These are phyloP conservation scores for Daphoenositta chrysoptera DNA, from an alignment of 2,113 vertebrate species.

Conservation along the genomic window DNA sequence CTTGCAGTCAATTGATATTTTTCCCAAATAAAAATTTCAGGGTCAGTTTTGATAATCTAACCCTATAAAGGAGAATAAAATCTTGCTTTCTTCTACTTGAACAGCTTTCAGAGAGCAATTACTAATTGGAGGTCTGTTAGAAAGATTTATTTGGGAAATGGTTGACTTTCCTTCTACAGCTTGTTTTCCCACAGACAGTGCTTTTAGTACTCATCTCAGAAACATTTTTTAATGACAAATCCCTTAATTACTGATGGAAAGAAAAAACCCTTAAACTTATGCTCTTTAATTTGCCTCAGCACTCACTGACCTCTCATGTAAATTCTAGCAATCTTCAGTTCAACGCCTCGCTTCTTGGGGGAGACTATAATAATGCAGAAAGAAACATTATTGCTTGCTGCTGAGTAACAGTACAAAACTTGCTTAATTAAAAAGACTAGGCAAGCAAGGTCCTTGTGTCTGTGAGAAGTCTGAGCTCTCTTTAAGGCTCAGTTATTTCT, in stretches of 20 bases:
- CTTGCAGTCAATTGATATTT: background rate
- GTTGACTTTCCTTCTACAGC: slow-evolving; percentile 12
- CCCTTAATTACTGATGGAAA: slow-evolving; percentile 40
- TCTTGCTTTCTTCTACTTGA: slow-evolving; percentile 21
- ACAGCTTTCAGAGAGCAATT: slow-evolving; percentile 46
- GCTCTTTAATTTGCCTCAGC: slow-evolving; percentile 50
- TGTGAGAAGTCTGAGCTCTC: background rate
- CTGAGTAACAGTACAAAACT: background rate
- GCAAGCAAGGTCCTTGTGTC: background rate
- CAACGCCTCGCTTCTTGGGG: background rate
- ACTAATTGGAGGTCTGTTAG: slow-evolving; percentile 40
- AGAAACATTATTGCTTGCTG: background rate
- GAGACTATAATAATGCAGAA: slow-evolving; percentile 2
- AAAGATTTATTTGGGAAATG: slow-evolving; percentile 49
- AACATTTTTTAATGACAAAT: slow-evolving; percentile 38
- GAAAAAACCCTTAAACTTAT: background rate
- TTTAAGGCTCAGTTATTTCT: slow-evolving; percentile 38
- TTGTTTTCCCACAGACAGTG: background rate
- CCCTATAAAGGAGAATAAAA: background rate
- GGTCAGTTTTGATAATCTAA: slow-evolving; percentile 2
- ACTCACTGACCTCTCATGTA: slow-evolving; percentile 35
- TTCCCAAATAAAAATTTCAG: background rate
- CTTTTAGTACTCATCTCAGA: slow-evolving; percentile 52
- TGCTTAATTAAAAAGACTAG: slow-evolving; percentile 29
- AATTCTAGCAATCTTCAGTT: slow-evolving; percentile 35